Base-by-base conservation (phyloP, 2,888 invertebrate genomes). In the Apamea sordens region DNA sequence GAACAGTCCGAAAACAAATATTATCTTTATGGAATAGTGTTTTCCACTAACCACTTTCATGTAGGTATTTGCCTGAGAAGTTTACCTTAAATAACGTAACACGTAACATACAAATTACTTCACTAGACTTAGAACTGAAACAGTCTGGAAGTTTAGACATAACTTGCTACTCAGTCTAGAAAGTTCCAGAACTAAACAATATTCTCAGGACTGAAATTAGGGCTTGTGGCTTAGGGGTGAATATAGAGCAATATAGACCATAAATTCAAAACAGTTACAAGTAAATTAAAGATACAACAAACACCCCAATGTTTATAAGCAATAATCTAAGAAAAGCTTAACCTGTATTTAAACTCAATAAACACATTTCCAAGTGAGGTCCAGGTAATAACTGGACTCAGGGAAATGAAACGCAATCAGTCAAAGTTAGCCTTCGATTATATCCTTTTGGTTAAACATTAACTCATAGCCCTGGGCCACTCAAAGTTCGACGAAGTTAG, bases 371-470 rank as follows among this genome's bases (percentile, higher is more conserved):
- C 73, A 78, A 84, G 77, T 78, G 50, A 74, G 70, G 79, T 86
- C 85, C 81, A 82, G 86, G 85, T 86, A 88, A 86, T 87, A 71
- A 84, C 74, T 73, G 67, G 67, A 80, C 77, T 72, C 73, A 75
- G 81, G 84, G 76, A 88, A 86, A 90, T 79, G 73, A 82, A 82
- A 87, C 83, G 84, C 83, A 90, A 90, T 92, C 91, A 90, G 91
- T 91, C 92, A 90, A 89, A 87, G 89, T 88, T 89, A 85, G 80
- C 82, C 85, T 89, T 90, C 89, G 89, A 90, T 83, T 79, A 82
- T 82, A 89, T 85, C 84, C 84, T 86, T 88, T 80, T 84, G 87
- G 83, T 80, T 80, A 79, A 79, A 80, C 82, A 79, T 88, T 82
- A 85, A 78, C 74, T 81, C 63, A 76, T 79, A 75, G 79, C 86